These are phyloP conservation scores for Garra rufa DNA, from an alignment of 2,113 vertebrate species.

Conservation along the genomic window DNA sequence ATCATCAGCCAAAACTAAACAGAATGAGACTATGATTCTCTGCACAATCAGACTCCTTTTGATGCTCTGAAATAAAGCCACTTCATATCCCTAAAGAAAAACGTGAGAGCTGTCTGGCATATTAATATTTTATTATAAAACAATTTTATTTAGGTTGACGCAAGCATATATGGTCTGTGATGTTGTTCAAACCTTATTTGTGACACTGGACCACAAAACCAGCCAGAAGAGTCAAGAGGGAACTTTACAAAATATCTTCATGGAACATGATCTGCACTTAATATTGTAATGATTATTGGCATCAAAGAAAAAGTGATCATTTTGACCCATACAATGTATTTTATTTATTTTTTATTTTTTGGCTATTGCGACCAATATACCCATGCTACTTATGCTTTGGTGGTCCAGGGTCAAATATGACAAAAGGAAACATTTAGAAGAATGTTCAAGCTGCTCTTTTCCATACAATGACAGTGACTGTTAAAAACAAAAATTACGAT, in stretches of 20 bases:
- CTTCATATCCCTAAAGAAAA: constrained; percentile 3
- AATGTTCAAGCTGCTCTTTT: background rate
- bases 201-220: too few relatives aligned
- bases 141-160: background rate
- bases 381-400: too few relatives aligned
- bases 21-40: background rate
- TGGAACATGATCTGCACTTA: too few relatives aligned
- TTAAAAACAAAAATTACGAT: too few relatives aligned
- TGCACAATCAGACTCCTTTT: background rate
- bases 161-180: background rate
- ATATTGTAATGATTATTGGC: too few relatives aligned
- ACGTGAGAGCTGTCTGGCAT: background rate
- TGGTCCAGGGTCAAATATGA: too few relatives aligned
- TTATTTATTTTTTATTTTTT: too few relatives aligned
- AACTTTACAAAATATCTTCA: too few relatives aligned
- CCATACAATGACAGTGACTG: background rate
- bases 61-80: background rate
- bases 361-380: too few relatives aligned
- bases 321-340: too few relatives aligned
- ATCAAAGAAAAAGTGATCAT: too few relatives aligned
- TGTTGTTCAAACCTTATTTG: background rate
- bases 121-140: background rate
- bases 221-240: too few relatives aligned
- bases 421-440: background rate
- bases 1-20: constrained; percentile 34